These are phyloP conservation scores for Ceriagrion tenellum DNA, from an alignment of 2,888 invertebrate genomes.

Conservation along the genomic window DNA sequence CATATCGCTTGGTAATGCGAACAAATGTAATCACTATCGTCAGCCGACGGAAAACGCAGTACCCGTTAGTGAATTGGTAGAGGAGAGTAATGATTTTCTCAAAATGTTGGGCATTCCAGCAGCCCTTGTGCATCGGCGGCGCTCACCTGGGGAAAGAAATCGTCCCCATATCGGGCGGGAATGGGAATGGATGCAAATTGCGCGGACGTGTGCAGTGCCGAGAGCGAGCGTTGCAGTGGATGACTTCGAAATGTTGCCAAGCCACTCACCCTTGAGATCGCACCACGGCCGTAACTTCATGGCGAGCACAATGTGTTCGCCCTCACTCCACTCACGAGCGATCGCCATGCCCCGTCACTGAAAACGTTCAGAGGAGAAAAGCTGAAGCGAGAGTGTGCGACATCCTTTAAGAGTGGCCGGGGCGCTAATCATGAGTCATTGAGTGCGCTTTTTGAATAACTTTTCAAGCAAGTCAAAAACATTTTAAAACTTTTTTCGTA, in stretches of 20 bases:
- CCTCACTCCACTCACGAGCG: background rate
- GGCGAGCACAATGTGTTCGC: background rate
- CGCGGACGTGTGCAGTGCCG: background rate
- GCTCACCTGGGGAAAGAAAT: background rate
- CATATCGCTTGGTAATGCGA: no score
- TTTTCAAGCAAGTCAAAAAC: no score
- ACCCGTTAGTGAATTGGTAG: background rate
- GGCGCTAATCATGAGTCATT: no score
- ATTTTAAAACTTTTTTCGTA: no score
- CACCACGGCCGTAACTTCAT: background rate
- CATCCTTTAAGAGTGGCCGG: background rate
- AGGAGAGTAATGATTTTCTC: background rate
- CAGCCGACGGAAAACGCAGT: background rate
- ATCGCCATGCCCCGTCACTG: background rate
- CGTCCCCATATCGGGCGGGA: background rate
- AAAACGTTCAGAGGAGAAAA: background rate
- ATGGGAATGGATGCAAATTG: slow-evolving; percentile 4
- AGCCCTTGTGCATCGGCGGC: background rate
- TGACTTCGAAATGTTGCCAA: background rate
- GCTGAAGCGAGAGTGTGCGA: background rate
- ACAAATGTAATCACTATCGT: no score
- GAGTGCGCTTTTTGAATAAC: no score
- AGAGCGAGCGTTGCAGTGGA: background rate
- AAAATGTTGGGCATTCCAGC: background rate
- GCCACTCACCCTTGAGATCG: background rate